Percentiles rank a stretch among this genome's conserved stretches.
phyloP scores from a whole-genome alignment of 2,113 vertebrate species.

The Psammodynastes pulverulentus region DNA sequence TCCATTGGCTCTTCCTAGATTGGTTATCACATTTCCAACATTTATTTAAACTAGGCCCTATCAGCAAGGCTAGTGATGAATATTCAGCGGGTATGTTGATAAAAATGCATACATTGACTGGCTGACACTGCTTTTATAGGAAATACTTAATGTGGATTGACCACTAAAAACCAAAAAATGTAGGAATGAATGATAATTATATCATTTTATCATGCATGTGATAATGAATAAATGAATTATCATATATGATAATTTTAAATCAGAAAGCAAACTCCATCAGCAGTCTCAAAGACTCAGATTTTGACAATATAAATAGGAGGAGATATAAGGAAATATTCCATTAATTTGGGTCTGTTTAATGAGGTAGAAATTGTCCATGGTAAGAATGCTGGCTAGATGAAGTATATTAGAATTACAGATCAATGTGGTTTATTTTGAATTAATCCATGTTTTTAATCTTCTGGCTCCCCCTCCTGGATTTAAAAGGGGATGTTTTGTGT shows the following conservation, averaged over 20 bases:
- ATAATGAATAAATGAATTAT: not conserved
- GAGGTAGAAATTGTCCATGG: not conserved
- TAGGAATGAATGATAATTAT: constrained; percentile 28
- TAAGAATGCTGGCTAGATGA: not conserved
- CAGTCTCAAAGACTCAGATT: not conserved
- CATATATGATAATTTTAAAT: constrained; percentile 33
- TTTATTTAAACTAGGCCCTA: constrained; percentile 14
- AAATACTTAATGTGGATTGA: constrained; percentile 30
- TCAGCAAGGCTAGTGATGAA: not conserved
- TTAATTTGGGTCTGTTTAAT: constrained; percentile 8
- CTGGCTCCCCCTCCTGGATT: constrained; percentile 19
- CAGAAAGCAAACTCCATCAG: constrained; percentile 3
- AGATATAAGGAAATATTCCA: not conserved
- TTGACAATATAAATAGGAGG: not conserved
- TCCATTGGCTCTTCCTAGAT: not conserved
- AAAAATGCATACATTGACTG: not conserved
- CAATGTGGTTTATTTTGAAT: not conserved
- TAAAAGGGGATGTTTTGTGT: not conserved
- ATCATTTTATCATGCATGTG: not conserved
- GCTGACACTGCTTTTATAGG: constrained; percentile 16
- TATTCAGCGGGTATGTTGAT: not conserved
- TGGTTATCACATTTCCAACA: not conserved
- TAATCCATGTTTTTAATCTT: not conserved
- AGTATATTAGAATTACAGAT: not conserved
- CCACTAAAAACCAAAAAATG: constrained; percentile 40